These are phyloP conservation scores for Cydia amplana DNA, from an alignment of 1,140 invertebrate genomes.

Conservation along the genomic window DNA sequence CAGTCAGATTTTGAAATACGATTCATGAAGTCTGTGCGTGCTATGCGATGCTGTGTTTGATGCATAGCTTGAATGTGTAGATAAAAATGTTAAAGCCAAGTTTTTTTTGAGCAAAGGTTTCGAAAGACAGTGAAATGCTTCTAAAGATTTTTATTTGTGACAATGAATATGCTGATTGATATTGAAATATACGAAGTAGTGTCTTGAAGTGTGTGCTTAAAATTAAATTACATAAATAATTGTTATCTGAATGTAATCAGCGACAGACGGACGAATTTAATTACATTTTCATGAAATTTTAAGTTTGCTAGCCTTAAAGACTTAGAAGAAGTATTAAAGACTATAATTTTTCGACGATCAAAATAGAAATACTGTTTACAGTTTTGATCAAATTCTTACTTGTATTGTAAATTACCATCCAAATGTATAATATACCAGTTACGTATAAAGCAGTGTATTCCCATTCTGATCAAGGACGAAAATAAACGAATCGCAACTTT, in stretches of 20 bases:
- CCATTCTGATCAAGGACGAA: not conserved
- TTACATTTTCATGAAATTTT: not conserved
- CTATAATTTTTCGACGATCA: not conserved
- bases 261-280: not conserved
- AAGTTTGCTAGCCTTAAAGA: not conserved
- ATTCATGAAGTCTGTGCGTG: constrained; percentile 10
- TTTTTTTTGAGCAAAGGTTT: not conserved
- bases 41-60: constrained; percentile 39
- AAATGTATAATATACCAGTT: too few relatives aligned
- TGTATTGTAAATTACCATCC: too few relatives aligned
- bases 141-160: not conserved
- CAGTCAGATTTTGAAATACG: not conserved
- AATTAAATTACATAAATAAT: not conserved
- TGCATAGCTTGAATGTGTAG: constrained; percentile 45
- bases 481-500: not conserved
- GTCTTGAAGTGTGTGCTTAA: not conserved
- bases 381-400: not conserved
- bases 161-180: not conserved
- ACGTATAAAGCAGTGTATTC: too few relatives aligned
- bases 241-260: not conserved
- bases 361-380: not conserved
- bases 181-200: not conserved
- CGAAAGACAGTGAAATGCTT: not conserved
- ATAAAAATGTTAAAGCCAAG: constrained; percentile 1
- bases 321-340: too few relatives aligned